phyloP scores from a whole-genome alignment of 2,797 vertebrate genomes.

The Catharus ustulatus region DNA sequence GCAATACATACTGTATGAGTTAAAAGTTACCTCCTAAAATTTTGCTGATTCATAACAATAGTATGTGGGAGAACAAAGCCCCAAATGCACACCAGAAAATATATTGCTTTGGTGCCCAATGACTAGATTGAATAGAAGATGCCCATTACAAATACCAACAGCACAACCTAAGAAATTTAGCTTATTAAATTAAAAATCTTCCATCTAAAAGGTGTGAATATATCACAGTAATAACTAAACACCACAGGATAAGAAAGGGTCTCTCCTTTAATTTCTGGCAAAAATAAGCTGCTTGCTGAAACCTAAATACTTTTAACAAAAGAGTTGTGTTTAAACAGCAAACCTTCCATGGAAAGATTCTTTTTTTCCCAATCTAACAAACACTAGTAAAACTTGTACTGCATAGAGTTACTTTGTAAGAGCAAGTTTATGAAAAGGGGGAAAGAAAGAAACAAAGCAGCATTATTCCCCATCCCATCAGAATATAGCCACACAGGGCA shows the following conservation, averaged over 20 bases:
- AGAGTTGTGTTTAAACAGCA: not conserved
- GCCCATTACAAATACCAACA: not conserved
- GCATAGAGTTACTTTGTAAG: conserved; percentile 47
- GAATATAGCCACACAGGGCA: not conserved
- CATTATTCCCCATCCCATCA: not conserved
- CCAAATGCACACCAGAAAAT: not conserved
- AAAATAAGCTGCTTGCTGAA: conserved; percentile 20
- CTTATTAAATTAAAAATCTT: not conserved
- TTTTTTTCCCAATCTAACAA: not conserved
- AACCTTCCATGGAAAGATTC: not conserved
- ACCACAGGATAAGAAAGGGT: not conserved
- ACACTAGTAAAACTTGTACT: conserved; percentile 34
- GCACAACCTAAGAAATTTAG: not conserved
- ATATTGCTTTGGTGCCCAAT: conserved; percentile 55
- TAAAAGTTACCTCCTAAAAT: not conserved
- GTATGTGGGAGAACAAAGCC: not conserved
- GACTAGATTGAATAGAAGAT: not conserved
- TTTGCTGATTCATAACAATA: not conserved
- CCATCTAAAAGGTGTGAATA: not conserved
- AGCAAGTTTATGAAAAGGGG: not conserved
- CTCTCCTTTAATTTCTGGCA: not conserved
- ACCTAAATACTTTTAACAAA: not conserved
- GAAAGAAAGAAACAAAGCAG: not conserved
- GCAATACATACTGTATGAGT: not conserved
- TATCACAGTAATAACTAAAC: conserved; percentile 3